Evolutionary conservation across 1,140 invertebrate genomes (phyloP), one percentile per base, ranked within the genome.

Genomic region (Neodiprion virginianus): DNA sequence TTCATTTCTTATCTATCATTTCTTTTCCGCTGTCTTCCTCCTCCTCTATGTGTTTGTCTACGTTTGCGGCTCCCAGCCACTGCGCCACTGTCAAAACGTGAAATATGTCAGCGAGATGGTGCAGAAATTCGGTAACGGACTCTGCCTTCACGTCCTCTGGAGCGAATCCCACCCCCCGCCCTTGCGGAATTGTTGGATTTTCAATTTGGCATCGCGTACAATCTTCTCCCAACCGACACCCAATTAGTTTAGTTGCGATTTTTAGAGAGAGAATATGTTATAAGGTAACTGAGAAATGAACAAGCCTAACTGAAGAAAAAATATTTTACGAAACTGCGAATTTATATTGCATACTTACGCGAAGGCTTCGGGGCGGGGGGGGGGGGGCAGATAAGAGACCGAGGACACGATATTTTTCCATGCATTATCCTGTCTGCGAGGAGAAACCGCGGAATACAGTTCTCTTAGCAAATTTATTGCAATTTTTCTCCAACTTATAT

Each of bases 1-100:
- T 61, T 61, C 53, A 8, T 61, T 61, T 61, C 53, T 61, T 61
- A 61, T 61, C 53, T 61, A 61, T 61, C 53, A 61, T 61, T 61
- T 61, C 53, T 61, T 61, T 61, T 8, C 53, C 53, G 53, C 53
- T 61, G 53, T 61, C 53, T 61, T 61, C 53, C 8, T 5, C n/a
- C 5, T 40, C 28, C 28, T 40, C 1, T 40, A 40, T 4, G 28
- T 40, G 28, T 40, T 40, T 40, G 28, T 40, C 28, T 40, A 40
- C 28, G 28, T 40, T 40, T 40, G 28, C 28, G 28, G 28, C 28
- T 40, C 28, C 28, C 5, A 40, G 28, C 2, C 28, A 40, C 28
- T 40, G 28, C 28, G 28, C 53, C 53, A 61, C 11, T 61, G 53
- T 61, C 53, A 61, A 61, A 61, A 61, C 0, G 53, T 61, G 53